Evolutionary conservation across 2,113 vertebrate genomes (phyloP).

Genomic region (Himantopus leucocephalus): DNA sequence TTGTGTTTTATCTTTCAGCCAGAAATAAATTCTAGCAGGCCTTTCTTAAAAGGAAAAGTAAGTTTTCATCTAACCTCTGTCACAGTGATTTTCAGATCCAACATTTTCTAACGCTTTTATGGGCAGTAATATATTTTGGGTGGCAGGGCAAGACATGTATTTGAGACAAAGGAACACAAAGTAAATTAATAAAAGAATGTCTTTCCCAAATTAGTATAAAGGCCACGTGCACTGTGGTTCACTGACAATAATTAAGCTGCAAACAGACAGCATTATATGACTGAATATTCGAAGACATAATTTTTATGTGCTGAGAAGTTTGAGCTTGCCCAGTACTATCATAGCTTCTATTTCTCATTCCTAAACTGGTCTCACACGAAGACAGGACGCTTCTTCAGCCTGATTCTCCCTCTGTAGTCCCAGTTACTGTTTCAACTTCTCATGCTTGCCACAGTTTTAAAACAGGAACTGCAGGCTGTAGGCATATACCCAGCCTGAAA

Average conservation of each 20-base stretch:
- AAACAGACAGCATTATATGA: neutral
- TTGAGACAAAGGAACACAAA: neutral
- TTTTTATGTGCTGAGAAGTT: neutral
- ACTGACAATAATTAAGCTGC: neutral
- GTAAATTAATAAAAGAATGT: neutral
- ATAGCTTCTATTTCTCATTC: neutral
- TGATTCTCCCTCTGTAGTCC: neutral
- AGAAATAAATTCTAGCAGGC: neutral
- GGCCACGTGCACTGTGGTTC: rapidly evolving
- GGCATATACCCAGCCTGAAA: neutral
- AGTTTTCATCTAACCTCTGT: neutral
- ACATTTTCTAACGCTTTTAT: neutral
- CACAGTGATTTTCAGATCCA: neutral
- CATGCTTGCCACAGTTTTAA: neutral
- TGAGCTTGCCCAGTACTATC: neutral
- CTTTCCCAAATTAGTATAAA: neutral
- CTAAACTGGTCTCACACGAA: neutral
- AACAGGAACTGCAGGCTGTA: neutral
- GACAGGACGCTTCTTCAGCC: neutral
- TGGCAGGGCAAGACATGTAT: neutral
- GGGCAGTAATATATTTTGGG: neutral
- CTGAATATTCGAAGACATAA: neutral
- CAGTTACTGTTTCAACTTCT: neutral
- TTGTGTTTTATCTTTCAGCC: conserved; percentile 18
- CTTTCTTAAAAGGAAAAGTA: neutral